Base-by-base conservation (phyloP, 2,797 vertebrate species). In the Hybognathus amarus region DNA sequence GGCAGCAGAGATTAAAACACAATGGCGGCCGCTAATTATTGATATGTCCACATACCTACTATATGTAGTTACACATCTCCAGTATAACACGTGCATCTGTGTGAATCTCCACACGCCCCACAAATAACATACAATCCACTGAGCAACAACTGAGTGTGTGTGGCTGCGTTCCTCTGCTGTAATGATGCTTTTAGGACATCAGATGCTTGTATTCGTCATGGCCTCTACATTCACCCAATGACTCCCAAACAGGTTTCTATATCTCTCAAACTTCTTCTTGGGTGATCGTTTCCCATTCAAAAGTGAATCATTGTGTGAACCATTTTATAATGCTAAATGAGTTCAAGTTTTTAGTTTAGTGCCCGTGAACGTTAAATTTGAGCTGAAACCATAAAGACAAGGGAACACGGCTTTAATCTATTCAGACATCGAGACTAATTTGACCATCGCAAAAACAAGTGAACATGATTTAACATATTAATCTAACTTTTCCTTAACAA, bases 401-500 rank as follows among this genome's bases (percentile, higher is more conserved):
- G 52, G 52, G n/a, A 56, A n/a, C 50, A 3, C 17, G 2, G 54
- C 9, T 70, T 70, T n/a, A 22, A 24, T 45, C 22, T 40, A 18
- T 10, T 42, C 68, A 15, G n/a, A 63, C 40, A 63, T 13, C 0
- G 2, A 47, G 45, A 54, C 56, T 30, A 52, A 67, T 79, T 67
- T 56, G 20, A 64, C 52, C 68, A 18, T 54, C 74, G 54, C 8
- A 17, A 40, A 76, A 76, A 61, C 74, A 76, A 76, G 54, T 6
- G 61, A 30, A 13, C 70, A 71, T 59, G 56, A 73, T 74, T 54
- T 47, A 67, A 75, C 50, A 61, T 38, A 77, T 76, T 87, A 90
- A 90, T 92, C 88, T 87, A 86, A 92, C 92, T 92, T 93, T n/a
- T 92, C 89, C 82, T 88, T 83, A 83, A 89, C 85, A 85, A 89